Conservation (phyloP, 1,140 invertebrate species). For the Drosophila carrolli region DNA sequence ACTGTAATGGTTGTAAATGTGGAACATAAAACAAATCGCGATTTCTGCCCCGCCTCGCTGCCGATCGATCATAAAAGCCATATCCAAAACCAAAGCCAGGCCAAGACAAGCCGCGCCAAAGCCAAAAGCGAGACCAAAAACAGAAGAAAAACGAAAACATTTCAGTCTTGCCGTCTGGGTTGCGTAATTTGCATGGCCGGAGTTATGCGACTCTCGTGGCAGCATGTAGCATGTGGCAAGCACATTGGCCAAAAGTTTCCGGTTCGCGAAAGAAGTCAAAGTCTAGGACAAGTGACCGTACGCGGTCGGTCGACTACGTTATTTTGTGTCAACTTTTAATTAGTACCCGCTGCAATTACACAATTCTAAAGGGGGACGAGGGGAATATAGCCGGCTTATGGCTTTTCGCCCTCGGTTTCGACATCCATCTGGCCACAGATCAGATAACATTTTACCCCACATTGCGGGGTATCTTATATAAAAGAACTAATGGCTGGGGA, state of each 20-base stretch:
- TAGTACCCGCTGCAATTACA: constrained; percentile 41
- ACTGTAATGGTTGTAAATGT: constrained; percentile 74
- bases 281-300: constrained; percentile 73
- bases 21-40: constrained; percentile 80
- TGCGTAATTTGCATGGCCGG: constrained; percentile 76
- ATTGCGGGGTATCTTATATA: constrained; percentile 5
- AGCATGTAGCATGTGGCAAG: constrained; percentile 66
- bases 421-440: constrained; percentile 27
- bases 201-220: constrained; percentile 55
- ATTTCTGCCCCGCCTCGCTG: constrained; percentile 68
- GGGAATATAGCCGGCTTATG: constrained; percentile 17
- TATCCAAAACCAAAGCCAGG: constrained; percentile 15
- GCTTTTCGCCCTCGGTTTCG: constrained; percentile 9
- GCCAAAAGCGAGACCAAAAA: constrained; percentile 28
- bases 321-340: constrained; percentile 44
- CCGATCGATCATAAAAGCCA: constrained; percentile 78
- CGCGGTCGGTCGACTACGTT: constrained; percentile 18
- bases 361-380: constrained; percentile 5
- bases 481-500: constrained; percentile 20
- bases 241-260: constrained; percentile 60
- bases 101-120: constrained; percentile 14
- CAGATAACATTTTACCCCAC: constrained; percentile 19
- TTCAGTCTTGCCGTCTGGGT: constrained; percentile 51
- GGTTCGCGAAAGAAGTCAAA: constrained; percentile 74
- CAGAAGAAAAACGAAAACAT: constrained; percentile 54